phyloP scores from a whole-genome alignment of 2,797 vertebrate species.

The Hozukius guyotensis region DNA sequence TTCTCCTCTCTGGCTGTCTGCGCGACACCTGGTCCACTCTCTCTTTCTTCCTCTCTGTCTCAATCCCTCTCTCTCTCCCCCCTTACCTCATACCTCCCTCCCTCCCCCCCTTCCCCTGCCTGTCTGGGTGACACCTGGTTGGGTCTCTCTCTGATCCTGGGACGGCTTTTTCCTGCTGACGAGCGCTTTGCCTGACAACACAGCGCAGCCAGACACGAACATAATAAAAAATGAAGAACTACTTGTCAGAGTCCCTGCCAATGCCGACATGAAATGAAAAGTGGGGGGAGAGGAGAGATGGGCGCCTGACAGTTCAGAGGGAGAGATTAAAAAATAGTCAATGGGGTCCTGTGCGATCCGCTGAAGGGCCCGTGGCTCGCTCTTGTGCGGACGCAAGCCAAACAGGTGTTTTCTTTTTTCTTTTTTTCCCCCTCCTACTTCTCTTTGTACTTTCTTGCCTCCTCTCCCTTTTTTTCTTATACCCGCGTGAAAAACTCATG shows the following conservation, averaged over 20 bases:
- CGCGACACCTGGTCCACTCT: slow-evolving; percentile 59
- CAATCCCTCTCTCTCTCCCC: slow-evolving; percentile 39
- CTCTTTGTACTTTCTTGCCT: slow-evolving; percentile 75
- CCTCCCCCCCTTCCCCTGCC: slow-evolving; percentile 29
- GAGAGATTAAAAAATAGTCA: slow-evolving; percentile 78
- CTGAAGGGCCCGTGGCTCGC: slow-evolving; percentile 75
- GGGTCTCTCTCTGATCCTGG: slow-evolving; percentile 94
- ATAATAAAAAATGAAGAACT: slow-evolving; percentile 98
- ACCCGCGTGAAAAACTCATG: slow-evolving; percentile 59
- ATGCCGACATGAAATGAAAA: slow-evolving; percentile 87
- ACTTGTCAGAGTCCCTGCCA: slow-evolving; percentile 95
- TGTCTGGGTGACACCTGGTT: slow-evolving; percentile 97
- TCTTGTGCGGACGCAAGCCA: slow-evolving; percentile 78
- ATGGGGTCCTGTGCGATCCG: slow-evolving; percentile 81
- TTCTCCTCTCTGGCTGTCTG: slow-evolving; percentile 53
- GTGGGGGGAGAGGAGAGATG: slow-evolving; percentile 61
- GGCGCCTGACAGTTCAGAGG: slow-evolving; percentile 79
- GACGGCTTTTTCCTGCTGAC: slow-evolving; percentile 91
- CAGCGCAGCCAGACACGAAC: slow-evolving; percentile 91
- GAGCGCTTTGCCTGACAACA: slow-evolving; percentile 93
- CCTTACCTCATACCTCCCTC: slow-evolving; percentile 27
- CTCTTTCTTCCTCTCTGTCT: slow-evolving; percentile 37
- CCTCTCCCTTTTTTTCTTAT: slow-evolving; percentile 51
- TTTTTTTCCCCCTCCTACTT: slow-evolving; percentile 44
- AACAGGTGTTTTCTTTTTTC: slow-evolving; percentile 91